Evolutionary conservation across 2,113 vertebrate species (phyloP), one percentile per base, ranked within the genome.

Genomic region (Pelecanus crispus): DNA sequence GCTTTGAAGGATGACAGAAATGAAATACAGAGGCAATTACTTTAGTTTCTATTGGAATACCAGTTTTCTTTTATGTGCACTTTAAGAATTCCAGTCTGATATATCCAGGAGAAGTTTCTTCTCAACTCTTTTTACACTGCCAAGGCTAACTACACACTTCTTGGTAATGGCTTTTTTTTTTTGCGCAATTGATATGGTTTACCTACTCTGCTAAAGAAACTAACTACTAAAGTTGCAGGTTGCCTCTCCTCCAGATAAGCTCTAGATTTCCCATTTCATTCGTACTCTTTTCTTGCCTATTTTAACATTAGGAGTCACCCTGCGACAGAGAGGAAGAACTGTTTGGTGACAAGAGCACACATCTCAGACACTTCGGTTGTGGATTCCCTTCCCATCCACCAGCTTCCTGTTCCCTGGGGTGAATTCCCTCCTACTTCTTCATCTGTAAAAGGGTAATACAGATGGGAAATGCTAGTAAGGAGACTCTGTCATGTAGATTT

Each of bases 361-460:
- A 0, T 22, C 42, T 59, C 25, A 31, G 24, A 49, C 11, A 31
- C 36, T 55, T 11, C 0, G 3, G 36, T 25, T 0, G 0, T 15
- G 6, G 36, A 13, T 36, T 70, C 22, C 50, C 11, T n/a, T 66
- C 13, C 21, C n/a, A 9, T 88, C 31, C 68, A 77, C 6, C 25
- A 68, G 45, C 11, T 82, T 32, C 25, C 44, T 40, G 31, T 42
- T 56, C 9, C 4, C 19, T 31, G 3, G 28, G 3, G 9, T 53
- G 11, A 88, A 65, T 50, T 59, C 44, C 10, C 6, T 92, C 61
- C 38, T 40, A 40, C 24, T 40, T 71, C 36, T 81, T 68, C 31
- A 55, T 42, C 56, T 92, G 24, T 68, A 16, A 71, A 79, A 83
- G 28, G 7, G 5, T 17, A 59, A 84, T 50, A 72, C 17, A 45